These are phyloP conservation scores for Torymus aiolomorphi DNA, from an alignment of 2,888 invertebrate genomes.

Conservation along the genomic window DNA sequence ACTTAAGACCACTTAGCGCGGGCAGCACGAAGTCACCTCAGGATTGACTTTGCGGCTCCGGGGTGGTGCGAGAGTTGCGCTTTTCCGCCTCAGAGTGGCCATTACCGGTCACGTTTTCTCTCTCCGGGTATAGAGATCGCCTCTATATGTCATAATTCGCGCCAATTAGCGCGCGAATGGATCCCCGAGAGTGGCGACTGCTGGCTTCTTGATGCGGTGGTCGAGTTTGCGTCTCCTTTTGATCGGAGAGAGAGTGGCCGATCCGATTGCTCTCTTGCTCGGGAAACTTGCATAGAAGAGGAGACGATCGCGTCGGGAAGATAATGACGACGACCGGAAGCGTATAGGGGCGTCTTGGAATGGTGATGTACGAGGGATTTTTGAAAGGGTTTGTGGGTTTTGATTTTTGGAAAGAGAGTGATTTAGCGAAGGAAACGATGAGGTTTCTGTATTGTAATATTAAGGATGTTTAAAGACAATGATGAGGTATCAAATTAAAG, in stretches of 20 bases:
- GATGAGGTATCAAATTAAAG: no score
- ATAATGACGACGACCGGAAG: no score
- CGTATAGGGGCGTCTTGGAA: no score
- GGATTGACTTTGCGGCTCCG: slow-evolving; percentile 19
- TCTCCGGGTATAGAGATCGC: neutral
- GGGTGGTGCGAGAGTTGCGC: neutral
- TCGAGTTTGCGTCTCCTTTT: slow-evolving; percentile 8
- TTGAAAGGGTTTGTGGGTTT: no score
- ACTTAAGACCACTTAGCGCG: slow-evolving; percentile 70
- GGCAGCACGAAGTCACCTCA: neutral
- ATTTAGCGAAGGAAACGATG: no score
- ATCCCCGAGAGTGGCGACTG: neutral
- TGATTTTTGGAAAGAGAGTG: no score
- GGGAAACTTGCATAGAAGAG: neutral
- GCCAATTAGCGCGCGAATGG: slow-evolving; percentile 42
- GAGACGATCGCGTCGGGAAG: no score
- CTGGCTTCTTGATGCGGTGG: slow-evolving; percentile 2
- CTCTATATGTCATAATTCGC: slow-evolving; percentile 32
- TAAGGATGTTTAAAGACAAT: no score
- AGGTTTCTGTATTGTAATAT: no score
- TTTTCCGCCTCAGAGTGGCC: slow-evolving; percentile 71
- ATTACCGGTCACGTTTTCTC: slow-evolving; percentile 67
- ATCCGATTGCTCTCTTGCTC: neutral
- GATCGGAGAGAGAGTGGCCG: neutral
- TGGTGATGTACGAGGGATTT: no score